Evolutionary conservation across 2,888 invertebrate genomes (phyloP).

Genomic region (Alviniconcha strummeri): DNA sequence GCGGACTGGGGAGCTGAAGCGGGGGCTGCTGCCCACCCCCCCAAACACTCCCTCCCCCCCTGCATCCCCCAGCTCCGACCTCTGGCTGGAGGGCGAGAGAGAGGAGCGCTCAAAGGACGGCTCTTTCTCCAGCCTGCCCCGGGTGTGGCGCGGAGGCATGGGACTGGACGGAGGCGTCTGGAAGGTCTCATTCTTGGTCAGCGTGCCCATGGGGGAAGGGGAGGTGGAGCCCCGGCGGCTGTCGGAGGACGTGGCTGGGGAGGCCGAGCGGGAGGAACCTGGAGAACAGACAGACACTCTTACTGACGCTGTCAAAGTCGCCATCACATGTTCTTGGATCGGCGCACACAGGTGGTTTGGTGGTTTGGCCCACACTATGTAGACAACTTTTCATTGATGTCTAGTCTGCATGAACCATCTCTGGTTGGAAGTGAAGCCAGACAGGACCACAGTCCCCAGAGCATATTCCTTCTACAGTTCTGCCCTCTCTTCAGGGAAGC

Average conservation of each 20-base stretch:
- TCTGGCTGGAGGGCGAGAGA: slow-evolving; percentile 47
- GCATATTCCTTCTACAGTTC: no score
- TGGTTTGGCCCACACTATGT: no score
- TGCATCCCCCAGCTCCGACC: slow-evolving; percentile 21
- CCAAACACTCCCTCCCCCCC: slow-evolving; percentile 26
- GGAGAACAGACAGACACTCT: not conserved
- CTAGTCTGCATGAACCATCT: no score
- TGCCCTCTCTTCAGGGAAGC: no score
- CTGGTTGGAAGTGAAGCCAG: no score
- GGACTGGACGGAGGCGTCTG: slow-evolving; percentile 65
- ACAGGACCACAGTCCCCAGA: no score
- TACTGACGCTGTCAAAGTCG: not conserved
- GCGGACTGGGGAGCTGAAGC: slow-evolving; percentile 24
- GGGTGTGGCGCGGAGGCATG: slow-evolving; percentile 42
- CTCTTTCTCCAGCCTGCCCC: slow-evolving; percentile 58
- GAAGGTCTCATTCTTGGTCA: slow-evolving; percentile 52
- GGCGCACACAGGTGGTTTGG: no score
- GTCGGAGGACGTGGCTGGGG: slow-evolving; percentile 42
- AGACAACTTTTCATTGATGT: not conserved
- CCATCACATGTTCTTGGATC: no score
- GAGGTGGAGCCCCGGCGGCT: slow-evolving; percentile 31
- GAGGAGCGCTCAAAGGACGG: slow-evolving; percentile 59
- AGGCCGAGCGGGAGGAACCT: slow-evolving; percentile 55
- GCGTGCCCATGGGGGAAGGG: slow-evolving; percentile 23
- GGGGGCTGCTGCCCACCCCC: slow-evolving; percentile 30